phyloP scores from a whole-genome alignment of 2,113 vertebrate species.

The Arenaria interpres region DNA sequence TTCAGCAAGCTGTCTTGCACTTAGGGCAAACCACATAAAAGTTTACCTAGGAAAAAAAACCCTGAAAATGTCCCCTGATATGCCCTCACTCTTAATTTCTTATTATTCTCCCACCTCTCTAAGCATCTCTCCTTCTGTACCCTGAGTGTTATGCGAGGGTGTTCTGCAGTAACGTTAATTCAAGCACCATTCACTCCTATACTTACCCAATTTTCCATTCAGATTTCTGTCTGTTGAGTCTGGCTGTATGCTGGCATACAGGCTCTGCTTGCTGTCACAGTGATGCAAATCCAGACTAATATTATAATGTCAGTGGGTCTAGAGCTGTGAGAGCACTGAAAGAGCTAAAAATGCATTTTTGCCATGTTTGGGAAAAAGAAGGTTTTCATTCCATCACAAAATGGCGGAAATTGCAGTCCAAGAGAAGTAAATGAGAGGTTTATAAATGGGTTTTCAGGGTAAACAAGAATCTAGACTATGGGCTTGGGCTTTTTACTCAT shows the following conservation, averaged over 20 bases:
- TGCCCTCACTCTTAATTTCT: not conserved
- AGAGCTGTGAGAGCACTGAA: not conserved
- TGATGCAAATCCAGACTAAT: not conserved
- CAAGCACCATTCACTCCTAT: not conserved
- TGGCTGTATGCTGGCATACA: not conserved
- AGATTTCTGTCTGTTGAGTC: not conserved
- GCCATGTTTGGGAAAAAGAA: not conserved
- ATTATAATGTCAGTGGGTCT: not conserved
- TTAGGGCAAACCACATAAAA: not conserved
- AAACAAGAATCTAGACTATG: not conserved
- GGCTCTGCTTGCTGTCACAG: not conserved
- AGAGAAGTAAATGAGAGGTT: not conserved
- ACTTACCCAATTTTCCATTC: not conserved
- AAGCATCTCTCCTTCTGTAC: not conserved
- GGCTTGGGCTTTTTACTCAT: not conserved
- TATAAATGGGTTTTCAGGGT: not conserved
- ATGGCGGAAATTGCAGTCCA: not conserved
- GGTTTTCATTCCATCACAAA: not conserved
- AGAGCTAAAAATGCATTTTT: not conserved
- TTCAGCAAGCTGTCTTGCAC: not conserved
- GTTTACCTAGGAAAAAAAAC: not conserved
- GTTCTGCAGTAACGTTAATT: not conserved
- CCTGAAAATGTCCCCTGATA: accelerated
- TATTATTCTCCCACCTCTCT: not conserved
- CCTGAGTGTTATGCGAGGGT: not conserved